Conservation (phyloP, 2,113 vertebrate genomes). For the Crotalus viridis region DNA sequence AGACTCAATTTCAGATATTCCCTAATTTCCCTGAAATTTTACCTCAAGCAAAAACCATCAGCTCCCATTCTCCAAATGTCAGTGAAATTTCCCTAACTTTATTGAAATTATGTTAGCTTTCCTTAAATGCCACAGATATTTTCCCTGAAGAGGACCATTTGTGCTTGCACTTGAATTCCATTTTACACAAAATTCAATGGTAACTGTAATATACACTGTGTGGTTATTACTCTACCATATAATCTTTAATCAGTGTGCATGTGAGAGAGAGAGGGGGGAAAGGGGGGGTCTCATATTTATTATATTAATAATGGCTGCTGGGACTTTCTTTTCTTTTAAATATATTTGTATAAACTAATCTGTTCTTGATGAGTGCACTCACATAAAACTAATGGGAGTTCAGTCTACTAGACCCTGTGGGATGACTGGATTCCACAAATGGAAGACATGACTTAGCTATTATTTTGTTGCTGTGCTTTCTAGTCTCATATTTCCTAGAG, state of each 20-base stretch:
- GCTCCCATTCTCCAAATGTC: neutral
- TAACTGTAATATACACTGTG: neutral
- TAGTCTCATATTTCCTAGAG: slow-evolving; percentile 57
- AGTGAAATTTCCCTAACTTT: neutral
- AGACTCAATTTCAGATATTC: neutral
- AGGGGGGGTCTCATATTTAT: neutral
- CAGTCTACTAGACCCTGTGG: slow-evolving; percentile 4
- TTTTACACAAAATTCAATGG: neutral
- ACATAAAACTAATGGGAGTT: slow-evolving; percentile 19
- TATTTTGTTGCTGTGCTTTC: slow-evolving; percentile 39
- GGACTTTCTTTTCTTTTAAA: slow-evolving; percentile 30
- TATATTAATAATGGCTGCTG: neutral
- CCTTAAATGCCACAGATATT: neutral
- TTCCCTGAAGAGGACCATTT: neutral
- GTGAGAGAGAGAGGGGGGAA: neutral
- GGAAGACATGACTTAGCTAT: neutral
- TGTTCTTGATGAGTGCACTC: slow-evolving; percentile 28
- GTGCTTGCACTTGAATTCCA: neutral
- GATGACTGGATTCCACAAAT: neutral
- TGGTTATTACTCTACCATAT: neutral
- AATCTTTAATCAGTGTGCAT: slow-evolving; percentile 18
- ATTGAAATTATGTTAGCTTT: neutral
- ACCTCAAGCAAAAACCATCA: neutral
- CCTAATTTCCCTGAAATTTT: neutral
- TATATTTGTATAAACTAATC: slow-evolving; percentile 34